Evolutionary conservation across 1,140 invertebrate species (phyloP).

Genomic region (Leguminivora glycinivorella): DNA sequence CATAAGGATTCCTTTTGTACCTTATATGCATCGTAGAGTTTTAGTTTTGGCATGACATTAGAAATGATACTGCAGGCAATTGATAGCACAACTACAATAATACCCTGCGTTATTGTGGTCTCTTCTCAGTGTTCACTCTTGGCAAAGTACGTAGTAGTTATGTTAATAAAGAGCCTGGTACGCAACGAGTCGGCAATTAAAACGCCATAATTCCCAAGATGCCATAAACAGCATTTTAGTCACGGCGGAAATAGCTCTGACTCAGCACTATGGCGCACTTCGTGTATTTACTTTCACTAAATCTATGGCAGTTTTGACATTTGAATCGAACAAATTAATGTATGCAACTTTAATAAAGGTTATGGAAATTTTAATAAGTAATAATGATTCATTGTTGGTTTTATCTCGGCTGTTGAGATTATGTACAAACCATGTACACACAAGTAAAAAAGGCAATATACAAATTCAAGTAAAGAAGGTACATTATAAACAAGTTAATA

Average conservation of each 20-base stretch:
- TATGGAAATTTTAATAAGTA: background rate
- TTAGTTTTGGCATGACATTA: too few species aligned
- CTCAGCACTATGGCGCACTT: constrained; percentile 8
- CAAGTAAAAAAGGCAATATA: background rate
- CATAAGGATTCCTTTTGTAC: too few species aligned
- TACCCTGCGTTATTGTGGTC: background rate
- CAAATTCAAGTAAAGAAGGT: background rate
- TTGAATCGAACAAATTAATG: background rate
- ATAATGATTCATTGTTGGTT: background rate
- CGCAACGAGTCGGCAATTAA: constrained; percentile 4
- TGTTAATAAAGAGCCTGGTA: background rate
- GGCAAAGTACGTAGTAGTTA: constrained; percentile 1
- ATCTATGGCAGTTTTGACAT: background rate
- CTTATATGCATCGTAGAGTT: too few species aligned
- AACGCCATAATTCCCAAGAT: background rate
- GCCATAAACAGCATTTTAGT: constrained; percentile 6
- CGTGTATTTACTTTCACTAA: constrained; percentile 9
- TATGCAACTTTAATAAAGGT: background rate
- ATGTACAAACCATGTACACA: background rate
- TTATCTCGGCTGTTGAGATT: background rate
- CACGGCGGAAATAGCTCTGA: background rate
- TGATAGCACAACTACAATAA: background rate
- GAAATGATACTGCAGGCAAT: background rate
- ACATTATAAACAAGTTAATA: background rate
- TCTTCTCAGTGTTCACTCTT: background rate